phyloP scores from a whole-genome alignment of 2,888 invertebrate genomes.

The Cyaniris semiargus region DNA sequence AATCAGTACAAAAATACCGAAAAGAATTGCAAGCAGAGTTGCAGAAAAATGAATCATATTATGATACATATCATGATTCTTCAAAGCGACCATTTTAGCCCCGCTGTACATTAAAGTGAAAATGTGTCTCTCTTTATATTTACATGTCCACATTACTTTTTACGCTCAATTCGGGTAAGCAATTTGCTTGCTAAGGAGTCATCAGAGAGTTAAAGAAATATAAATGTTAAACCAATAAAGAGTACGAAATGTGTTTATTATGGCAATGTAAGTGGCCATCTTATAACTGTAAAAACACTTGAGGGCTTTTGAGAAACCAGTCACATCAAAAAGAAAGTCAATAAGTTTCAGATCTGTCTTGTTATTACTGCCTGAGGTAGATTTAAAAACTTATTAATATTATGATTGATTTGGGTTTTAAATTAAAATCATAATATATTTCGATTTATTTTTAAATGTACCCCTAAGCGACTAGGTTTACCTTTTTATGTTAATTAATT shows the following conservation, averaged over 20 bases:
- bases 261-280: not conserved
- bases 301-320: not conserved
- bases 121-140: not conserved
- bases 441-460: too few relatives aligned
- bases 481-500: too few relatives aligned
- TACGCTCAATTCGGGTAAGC: not conserved
- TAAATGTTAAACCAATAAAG: constrained; percentile 7
- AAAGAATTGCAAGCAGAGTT: too few relatives aligned
- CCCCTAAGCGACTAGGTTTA: too few relatives aligned
- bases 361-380: not conserved
- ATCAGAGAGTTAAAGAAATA: not conserved
- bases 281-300: not conserved
- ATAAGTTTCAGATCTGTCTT: not conserved
- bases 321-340: not conserved
- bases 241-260: constrained; percentile 4
- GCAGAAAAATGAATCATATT: too few relatives aligned
- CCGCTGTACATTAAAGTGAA: too few relatives aligned
- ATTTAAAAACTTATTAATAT: not conserved
- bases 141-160: not conserved
- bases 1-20: too few relatives aligned
- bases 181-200: not conserved
- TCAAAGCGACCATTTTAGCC: too few relatives aligned
- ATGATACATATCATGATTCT: too few relatives aligned
- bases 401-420: not conserved
- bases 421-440: too few relatives aligned